Base-by-base conservation (phyloP, 2,113 vertebrate genomes). In the Lagopus leucura region DNA sequence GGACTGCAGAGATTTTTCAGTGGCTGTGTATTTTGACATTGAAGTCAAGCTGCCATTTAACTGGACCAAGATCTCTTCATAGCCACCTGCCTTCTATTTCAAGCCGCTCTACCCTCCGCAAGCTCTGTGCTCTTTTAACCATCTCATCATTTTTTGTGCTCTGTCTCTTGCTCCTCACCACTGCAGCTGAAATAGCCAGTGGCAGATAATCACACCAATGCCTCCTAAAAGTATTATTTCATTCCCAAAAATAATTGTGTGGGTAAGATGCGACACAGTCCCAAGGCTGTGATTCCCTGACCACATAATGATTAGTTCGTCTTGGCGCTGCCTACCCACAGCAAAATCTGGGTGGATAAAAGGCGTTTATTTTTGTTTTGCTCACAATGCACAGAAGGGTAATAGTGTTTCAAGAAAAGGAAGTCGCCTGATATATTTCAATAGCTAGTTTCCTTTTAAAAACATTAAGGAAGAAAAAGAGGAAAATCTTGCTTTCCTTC, bases 361-460 rank as follows among this genome's bases (percentile, higher is more conserved):
- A 95, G 88, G 58, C 10, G 0, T 92, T 96, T 91, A 90, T 95
- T 95, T 96, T 93, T 84, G 63, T 90, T 95, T 72, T 50, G 66
- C 65, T 84, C 93, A 93, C 93, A 94, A 92, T 96, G 70, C 82
- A 78, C 93, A 92, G 84, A 88, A 83, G 95, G 93, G 75, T 89
- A 42, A 73, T 91, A 24, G 82, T 77, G 71, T 95, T 94, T 96
- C 88, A 94, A 94, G 93, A 89, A 36, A 74, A 94, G 94, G 91
- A 97, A 95, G 94, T 93, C 2, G 8, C 91, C 94, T 91, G 91
- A 94, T 95, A 83, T 91, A 92, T 94, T 96, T 95, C 81, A 95
- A 92, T 92, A 90, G 92, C 89, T 91, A 96, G 75, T 94, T 96
- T 97, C 95, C 89, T 92, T 95, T 96, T 95, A 92, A 93, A 96